Conservation (phyloP, 2,113 vertebrate genomes). For the Phoenicopterus ruber region DNA sequence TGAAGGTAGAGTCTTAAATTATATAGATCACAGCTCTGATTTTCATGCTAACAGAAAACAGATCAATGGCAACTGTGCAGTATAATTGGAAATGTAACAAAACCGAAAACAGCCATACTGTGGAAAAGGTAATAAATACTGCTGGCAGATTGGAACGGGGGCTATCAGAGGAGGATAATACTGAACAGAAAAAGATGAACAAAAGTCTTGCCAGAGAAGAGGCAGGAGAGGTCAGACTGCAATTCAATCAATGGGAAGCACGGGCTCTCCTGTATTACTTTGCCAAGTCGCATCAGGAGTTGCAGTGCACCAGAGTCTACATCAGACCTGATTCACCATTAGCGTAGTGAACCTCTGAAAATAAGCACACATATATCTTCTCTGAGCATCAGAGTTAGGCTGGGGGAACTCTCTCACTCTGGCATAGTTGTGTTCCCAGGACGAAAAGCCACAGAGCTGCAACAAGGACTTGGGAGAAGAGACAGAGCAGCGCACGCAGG, state of each 20-base stretch:
- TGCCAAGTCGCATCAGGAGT: not conserved
- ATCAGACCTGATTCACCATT: not conserved
- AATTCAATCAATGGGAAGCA: conserved; percentile 20
- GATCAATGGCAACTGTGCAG: conserved; percentile 69
- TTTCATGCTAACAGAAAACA: conserved; percentile 72
- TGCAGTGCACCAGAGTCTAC: not conserved
- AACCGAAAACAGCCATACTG: conserved; percentile 61
- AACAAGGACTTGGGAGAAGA: not conserved
- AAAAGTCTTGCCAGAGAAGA: conserved; percentile 23
- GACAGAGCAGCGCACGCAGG: not conserved
- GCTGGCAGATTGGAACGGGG: conserved; percentile 24
- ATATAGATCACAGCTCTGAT: conserved; percentile 69
- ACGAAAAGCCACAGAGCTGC: not conserved
- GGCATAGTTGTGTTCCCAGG: not conserved
- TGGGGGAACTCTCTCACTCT: not conserved
- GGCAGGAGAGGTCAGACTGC: conserved; percentile 25
- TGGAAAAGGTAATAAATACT: conserved; percentile 68
- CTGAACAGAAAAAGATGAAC: conserved; percentile 29
- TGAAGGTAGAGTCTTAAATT: conserved; percentile 71
- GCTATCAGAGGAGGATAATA: conserved; percentile 24
- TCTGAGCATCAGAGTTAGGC: not conserved
- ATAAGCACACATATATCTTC: not conserved
- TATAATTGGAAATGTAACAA: conserved; percentile 73
- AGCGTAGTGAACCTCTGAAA: not conserved
- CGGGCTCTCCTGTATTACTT: not conserved